Conservation (phyloP, 1,140 invertebrate species). For the Sycobia sp. region DNA sequence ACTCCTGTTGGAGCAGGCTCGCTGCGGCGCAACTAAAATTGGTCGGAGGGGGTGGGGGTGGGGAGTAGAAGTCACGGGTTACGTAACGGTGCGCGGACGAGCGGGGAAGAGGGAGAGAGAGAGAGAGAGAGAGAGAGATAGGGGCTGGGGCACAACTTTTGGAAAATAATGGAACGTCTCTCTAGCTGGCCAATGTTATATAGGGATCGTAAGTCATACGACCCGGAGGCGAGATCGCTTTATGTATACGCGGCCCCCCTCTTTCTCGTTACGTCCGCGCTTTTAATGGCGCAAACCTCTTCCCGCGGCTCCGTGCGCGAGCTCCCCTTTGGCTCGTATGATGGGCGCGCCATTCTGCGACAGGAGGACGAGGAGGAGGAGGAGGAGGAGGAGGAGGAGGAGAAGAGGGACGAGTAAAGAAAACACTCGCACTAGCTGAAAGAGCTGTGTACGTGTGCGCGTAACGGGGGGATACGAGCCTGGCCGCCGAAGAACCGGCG, state of each 20-base stretch:
- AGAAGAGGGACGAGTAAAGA: background rate
- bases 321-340: slow-evolving; percentile 19
- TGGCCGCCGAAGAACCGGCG: no score
- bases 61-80: no score
- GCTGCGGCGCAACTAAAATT: slow-evolving; percentile 35
- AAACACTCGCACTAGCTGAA: background rate
- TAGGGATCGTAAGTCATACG: slow-evolving; percentile 31
- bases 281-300: slow-evolving; percentile 24
- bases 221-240: slow-evolving; percentile 24
- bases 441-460: background rate
- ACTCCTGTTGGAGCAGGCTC: slow-evolving; percentile 37
- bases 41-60: no score
- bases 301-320: slow-evolving; percentile 18
- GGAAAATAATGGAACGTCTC: slow-evolving; percentile 36
- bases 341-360: no score
- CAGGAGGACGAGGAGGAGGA: no score
- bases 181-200: slow-evolving; percentile 13
- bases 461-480: background rate
- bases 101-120: slow-evolving; percentile 29
- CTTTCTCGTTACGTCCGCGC: slow-evolving; percentile 24
- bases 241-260: slow-evolving; percentile 5
- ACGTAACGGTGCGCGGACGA: slow-evolving; percentile 43
- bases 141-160: slow-evolving; percentile 27
- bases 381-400: no score
- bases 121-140: slow-evolving; percentile 33